phyloP scores from a whole-genome alignment of 2,888 invertebrate species.

The Epinotia bilunana region DNA sequence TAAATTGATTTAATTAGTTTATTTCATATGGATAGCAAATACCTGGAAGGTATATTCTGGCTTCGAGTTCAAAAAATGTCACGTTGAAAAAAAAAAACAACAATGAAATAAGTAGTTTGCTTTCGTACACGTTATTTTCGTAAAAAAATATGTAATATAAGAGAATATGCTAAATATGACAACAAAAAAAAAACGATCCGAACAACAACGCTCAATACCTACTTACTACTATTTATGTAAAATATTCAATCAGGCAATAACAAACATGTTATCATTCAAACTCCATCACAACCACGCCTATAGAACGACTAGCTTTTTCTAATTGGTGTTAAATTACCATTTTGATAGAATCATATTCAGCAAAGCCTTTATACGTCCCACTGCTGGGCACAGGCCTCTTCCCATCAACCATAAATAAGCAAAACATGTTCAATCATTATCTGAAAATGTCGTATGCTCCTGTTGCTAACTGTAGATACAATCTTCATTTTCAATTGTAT shows the following conservation, averaged over 20 bases:
- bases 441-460: background rate
- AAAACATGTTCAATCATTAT: background rate
- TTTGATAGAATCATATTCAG: background rate
- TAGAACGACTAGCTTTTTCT: conserved; percentile 30
- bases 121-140: background rate
- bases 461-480: too few relatives aligned
- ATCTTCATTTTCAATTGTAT: too few relatives aligned
- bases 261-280: conserved; percentile 25
- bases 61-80: background rate
- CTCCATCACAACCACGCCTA: conserved; percentile 28
- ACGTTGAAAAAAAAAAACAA: background rate
- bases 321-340: background rate
- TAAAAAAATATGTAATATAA: conserved; percentile 9
- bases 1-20: background rate
- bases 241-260: conserved; percentile 26
- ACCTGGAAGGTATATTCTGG: background rate
- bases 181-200: conserved; percentile 31
- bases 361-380: too few relatives aligned
- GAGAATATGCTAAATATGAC: background rate
- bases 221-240: conserved; percentile 32
- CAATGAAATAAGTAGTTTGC: background rate
- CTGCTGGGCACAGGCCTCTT: too few relatives aligned
- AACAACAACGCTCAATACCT: conserved; percentile 33
- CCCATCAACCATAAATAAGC: background rate
- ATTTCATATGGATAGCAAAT: conserved; percentile 12